Evolutionary conservation across 2,888 invertebrate genomes (phyloP), one percentile per base, ranked within the genome.

Genomic region (Esperia sulphurella): DNA sequence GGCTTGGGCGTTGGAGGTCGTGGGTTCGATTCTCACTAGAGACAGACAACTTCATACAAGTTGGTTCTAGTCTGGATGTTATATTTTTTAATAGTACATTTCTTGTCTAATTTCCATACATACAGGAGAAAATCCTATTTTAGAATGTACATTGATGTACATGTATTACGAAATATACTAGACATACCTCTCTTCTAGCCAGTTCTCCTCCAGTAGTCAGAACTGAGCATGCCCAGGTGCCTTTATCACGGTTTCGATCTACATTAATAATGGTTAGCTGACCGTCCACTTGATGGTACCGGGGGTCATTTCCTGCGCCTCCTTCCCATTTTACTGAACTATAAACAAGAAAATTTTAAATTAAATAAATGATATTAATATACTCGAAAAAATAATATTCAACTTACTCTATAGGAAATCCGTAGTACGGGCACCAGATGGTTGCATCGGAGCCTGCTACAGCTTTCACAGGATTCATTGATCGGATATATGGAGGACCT

Each of bases 351-450:
- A n/a, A 28, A 38, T 14, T 8, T 12, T 38, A 38, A 21, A 21
- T 21, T 21, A 21, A 3, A 2, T 21, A 21, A 21, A 21, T 21
- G 21, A n/a, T n/a, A n/a, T n/a, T n/a, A n/a, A n/a, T n/a, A n/a
- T n/a, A n/a, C n/a, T n/a, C 21, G 21, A 21, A 21, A 21, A 5
- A 3, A 21, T n/a, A 21, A 21, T 21, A 21, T 21, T 21, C 21
- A 21, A 64, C 82, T 82, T 67, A 90, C 90, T 90, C 89, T 61
- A 96, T 93, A 33, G 97, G 96, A 81, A 95, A 96, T 55, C 96
- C 97, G 44, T 96, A 95, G 75, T 96, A 96, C 45, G 96, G 96
- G 79, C 97, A 97, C 75, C 93, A 92, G 54, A 97, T 91, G 50
- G 92, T 92, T 53, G 95, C 91, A 70, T 94, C 94, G 53, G 93